phyloP scores from a whole-genome alignment of 2,797 vertebrate species.

The Australoheros facetus region DNA sequence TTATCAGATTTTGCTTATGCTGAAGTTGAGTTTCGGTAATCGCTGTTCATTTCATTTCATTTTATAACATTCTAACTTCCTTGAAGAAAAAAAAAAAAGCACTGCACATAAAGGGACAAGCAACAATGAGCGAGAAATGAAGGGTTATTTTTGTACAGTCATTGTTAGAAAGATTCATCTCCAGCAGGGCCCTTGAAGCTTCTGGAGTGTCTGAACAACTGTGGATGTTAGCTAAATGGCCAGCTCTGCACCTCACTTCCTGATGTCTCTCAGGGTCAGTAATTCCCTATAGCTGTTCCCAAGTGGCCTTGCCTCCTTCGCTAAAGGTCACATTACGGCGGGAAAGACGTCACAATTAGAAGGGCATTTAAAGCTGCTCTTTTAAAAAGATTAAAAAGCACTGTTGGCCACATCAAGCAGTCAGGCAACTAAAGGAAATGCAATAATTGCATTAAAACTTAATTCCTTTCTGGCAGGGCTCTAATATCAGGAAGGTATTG shows the following conservation, averaged over 20 bases:
- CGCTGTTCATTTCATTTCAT: slow-evolving; percentile 6
- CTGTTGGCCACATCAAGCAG: slow-evolving; percentile 74
- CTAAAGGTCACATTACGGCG: slow-evolving; percentile 81
- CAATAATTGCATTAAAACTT: slow-evolving; percentile 88
- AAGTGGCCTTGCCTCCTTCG: slow-evolving; percentile 65
- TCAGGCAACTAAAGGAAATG: slow-evolving; percentile 77
- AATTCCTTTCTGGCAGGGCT: slow-evolving; percentile 80
- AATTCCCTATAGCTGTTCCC: slow-evolving; percentile 73
- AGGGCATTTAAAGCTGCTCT: slow-evolving; percentile 79
- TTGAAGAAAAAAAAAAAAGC: slow-evolving; percentile 2
- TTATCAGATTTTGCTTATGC: slow-evolving; percentile 26
- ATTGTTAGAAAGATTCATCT: slow-evolving; percentile 25
- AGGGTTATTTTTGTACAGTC: slow-evolving; percentile 19
- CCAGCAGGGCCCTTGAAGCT: slow-evolving; percentile 16
- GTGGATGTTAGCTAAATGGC: slow-evolving; percentile 52
- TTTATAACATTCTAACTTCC: slow-evolving; percentile 12
- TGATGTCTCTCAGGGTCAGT: slow-evolving; percentile 73
- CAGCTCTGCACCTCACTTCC: slow-evolving; percentile 64
- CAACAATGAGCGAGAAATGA: not conserved
- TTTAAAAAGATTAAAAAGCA: slow-evolving; percentile 83
- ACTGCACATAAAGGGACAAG: not conserved
- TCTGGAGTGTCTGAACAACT: slow-evolving; percentile 29
- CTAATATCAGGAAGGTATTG: slow-evolving; percentile 86
- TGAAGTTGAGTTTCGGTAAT: slow-evolving; percentile 12
- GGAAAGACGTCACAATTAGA: slow-evolving; percentile 84